A percentile compares a stretch with the other conserved stretches of the same genome.
Evolutionary conservation across 2,797 vertebrate genomes (phyloP).

Genomic region (Ceyx erithaca): DNA sequence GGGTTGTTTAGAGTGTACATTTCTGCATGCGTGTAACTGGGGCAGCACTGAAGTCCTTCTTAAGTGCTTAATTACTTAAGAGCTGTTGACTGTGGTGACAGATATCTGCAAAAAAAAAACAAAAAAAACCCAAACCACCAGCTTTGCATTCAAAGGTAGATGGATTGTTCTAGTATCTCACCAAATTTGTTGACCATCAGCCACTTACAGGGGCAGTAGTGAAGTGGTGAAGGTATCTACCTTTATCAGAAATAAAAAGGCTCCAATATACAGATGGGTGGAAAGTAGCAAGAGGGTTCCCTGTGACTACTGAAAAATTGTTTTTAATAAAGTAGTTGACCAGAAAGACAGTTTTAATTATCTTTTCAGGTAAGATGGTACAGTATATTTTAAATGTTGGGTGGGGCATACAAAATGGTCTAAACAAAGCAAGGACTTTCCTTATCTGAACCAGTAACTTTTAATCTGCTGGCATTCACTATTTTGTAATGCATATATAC

Average conservation of each 20-base stretch:
- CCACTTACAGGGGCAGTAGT: not conserved
- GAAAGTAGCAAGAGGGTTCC: not conserved
- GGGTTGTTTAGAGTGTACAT: not conserved
- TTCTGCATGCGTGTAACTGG: not conserved
- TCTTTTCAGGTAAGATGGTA: not conserved
- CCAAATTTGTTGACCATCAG: not conserved
- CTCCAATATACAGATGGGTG: not conserved
- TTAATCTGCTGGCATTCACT: not conserved
- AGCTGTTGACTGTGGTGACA: not conserved
- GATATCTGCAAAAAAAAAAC: not conserved
- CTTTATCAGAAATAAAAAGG: not conserved
- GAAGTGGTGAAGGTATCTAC: not conserved
- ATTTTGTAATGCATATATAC: not conserved
- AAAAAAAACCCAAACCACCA: not conserved
- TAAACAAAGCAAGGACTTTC: not conserved
- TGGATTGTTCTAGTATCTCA: not conserved
- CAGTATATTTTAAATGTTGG: not conserved
- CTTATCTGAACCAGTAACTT: not conserved
- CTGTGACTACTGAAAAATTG: not conserved
- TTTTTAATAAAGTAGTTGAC: not conserved
- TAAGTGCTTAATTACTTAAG: not conserved
- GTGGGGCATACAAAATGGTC: not conserved
- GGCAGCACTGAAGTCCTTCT: not conserved
- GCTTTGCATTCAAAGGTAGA: not conserved
- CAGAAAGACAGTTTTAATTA: not conserved